Percentiles rank a stretch among this genome's conserved stretches.
Conservation (phyloP, 2,113 vertebrate genomes). For the Balaenoptera acutorostrata region DNA sequence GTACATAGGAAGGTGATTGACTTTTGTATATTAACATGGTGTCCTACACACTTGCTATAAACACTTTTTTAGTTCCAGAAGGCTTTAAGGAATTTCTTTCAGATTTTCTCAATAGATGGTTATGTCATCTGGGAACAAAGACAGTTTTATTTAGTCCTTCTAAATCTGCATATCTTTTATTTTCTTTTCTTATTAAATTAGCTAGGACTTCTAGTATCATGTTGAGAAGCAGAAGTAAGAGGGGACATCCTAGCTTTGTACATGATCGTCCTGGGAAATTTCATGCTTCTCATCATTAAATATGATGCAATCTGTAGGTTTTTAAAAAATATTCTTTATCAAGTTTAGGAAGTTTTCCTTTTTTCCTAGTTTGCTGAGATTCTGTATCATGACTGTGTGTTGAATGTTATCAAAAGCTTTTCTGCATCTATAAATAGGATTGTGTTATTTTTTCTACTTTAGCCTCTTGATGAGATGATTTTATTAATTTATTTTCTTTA, state of each 20-base stretch:
- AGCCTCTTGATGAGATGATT: neutral
- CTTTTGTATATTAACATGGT: neutral
- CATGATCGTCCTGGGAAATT: neutral
- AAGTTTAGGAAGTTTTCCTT: neutral
- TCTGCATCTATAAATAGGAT: neutral
- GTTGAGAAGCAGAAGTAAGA: neutral
- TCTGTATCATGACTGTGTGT: neutral
- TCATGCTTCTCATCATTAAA: neutral
- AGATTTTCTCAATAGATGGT: neutral
- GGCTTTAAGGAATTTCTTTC: neutral
- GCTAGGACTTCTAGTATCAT: neutral
- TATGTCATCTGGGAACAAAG: neutral
- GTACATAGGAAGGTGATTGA: neutral
- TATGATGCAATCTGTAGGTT: neutral
- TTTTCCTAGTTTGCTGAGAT: neutral
- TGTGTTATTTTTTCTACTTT: neutral
- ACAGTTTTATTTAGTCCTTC: neutral
- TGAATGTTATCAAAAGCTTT: neutral
- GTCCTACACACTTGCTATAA: no score
- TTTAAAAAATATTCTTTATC: neutral
- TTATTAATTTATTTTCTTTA: neutral
- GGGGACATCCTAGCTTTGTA: neutral
- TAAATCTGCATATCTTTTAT: neutral
- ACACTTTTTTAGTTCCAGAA: neutral
- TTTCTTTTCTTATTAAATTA: neutral